phyloP scores from a whole-genome alignment of 2,797 vertebrate genomes.

The Neosilurus mollespiculum region DNA sequence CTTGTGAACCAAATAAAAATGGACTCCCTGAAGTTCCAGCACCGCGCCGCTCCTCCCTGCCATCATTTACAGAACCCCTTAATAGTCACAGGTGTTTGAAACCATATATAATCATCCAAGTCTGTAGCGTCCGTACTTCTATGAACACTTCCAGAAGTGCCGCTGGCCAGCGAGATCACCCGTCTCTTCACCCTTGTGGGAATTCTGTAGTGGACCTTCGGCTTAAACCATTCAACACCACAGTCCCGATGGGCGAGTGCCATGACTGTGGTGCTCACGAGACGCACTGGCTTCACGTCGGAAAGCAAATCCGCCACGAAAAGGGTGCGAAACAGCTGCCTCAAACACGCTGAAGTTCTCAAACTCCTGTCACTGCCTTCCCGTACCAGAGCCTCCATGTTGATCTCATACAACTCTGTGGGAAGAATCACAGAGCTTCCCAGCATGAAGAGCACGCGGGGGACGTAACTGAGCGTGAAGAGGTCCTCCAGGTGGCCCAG shows the following conservation, averaged over 20 bases:
- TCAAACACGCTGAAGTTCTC: slow-evolving; percentile 79
- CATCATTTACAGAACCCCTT: slow-evolving; percentile 71
- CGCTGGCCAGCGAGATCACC: slow-evolving; percentile 79
- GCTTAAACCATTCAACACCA: slow-evolving; percentile 87
- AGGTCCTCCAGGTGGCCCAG: slow-evolving; percentile 84
- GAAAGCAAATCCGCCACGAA: slow-evolving; percentile 90
- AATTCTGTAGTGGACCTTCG: slow-evolving; percentile 88
- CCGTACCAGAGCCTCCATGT: slow-evolving; percentile 80
- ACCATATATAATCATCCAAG: slow-evolving; percentile 90
- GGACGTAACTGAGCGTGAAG: slow-evolving; percentile 85
- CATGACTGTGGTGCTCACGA: slow-evolving; percentile 81
- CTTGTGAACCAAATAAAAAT: slow-evolving; percentile 13
- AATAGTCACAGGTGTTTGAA: slow-evolving; percentile 86
- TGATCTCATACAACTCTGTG: slow-evolving; percentile 90
- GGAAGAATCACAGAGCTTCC: slow-evolving; percentile 84
- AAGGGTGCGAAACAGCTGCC: slow-evolving; percentile 86
- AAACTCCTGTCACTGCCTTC: slow-evolving; percentile 73
- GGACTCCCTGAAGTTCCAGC: neutral
- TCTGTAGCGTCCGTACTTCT: slow-evolving; percentile 42
- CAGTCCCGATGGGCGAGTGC: slow-evolving; percentile 87
- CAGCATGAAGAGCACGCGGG: slow-evolving; percentile 86
- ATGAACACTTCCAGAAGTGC: slow-evolving; percentile 48
- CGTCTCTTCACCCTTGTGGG: slow-evolving; percentile 81
- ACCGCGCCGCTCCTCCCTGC: no score
- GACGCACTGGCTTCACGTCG: slow-evolving; percentile 78